These are phyloP conservation scores for Morpho deidamia DNA, from an alignment of 2,888 invertebrate genomes.

Conservation along the genomic window DNA sequence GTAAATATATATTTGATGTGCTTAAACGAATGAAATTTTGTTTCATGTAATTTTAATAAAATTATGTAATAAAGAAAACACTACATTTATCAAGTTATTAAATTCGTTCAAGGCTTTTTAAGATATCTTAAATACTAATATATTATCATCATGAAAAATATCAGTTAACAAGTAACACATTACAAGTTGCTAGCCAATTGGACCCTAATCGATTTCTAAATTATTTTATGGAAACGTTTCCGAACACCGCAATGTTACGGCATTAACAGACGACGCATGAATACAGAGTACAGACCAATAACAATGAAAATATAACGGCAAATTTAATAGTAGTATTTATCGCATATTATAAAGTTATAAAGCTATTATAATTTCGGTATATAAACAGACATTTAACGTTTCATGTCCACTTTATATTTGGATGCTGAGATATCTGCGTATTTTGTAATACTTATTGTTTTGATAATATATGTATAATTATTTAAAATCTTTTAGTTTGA, in stretches of 20 bases:
- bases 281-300: no score
- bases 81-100: constrained; percentile 9
- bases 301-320: no score
- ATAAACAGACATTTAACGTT: no score
- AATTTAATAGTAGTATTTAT: no score
- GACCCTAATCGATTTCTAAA: constrained; percentile 55
- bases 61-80: background rate
- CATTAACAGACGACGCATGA: background rate
- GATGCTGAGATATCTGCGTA: no score
- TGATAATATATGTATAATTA: no score
- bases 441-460: no score
- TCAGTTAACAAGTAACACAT: constrained; percentile 27
- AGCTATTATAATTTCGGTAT: no score
- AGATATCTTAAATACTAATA: constrained; percentile 9
- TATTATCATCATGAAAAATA: constrained; percentile 1
- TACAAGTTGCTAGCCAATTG: constrained; percentile 53
- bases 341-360: no score
- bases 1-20: no score
- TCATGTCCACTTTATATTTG: no score
- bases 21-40: constrained; percentile 1
- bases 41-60: background rate
- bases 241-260: background rate
- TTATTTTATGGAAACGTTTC: constrained; percentile 29
- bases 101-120: constrained; percentile 18
- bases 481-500: no score